A percentile compares a stretch with the other conserved stretches of the same genome.
phyloP scores from a whole-genome alignment of 2,797 vertebrate species.

The Paramormyrops hopkinsi region DNA sequence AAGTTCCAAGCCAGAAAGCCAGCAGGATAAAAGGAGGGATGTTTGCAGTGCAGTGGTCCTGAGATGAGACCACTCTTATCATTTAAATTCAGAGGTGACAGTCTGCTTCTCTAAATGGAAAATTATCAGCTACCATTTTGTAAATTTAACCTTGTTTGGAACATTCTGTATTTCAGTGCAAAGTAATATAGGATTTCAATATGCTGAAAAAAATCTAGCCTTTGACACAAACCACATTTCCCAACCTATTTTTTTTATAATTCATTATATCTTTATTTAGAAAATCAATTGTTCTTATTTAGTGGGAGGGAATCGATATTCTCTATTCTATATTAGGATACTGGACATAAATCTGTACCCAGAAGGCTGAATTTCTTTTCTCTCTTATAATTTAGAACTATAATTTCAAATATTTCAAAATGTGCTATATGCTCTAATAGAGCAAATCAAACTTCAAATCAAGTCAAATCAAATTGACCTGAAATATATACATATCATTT shows the following conservation, averaged over 20 bases:
- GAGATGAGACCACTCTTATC: background rate
- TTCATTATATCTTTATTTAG: constrained; percentile 32
- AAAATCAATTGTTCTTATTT: constrained; percentile 19
- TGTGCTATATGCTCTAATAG: background rate
- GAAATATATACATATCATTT: background rate
- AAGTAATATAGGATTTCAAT: constrained; percentile 6
- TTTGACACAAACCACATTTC: constrained; percentile 13
- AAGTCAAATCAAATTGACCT: background rate
- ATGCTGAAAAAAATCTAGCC: background rate
- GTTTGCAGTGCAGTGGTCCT: background rate
- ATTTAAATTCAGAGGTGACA: background rate
- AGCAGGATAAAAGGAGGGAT: background rate
- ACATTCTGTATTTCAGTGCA: constrained; percentile 35
- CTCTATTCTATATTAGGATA: constrained; percentile 28
- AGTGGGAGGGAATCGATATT: constrained; percentile 38
- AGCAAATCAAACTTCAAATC: background rate
- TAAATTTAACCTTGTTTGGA: background rate
- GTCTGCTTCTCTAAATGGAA: constrained; percentile 33
- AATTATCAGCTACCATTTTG: background rate
- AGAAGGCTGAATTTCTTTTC: constrained; percentile 20
- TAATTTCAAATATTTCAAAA: constrained; percentile 30
- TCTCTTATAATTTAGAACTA: background rate
- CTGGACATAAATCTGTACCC: constrained; percentile 28
- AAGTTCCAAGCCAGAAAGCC: background rate
- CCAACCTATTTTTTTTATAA: constrained; percentile 30